Conservation (phyloP, 30 jellyfish, hydroid and myxozoan genomes). For the Clytia hemisphaerica region DNA sequence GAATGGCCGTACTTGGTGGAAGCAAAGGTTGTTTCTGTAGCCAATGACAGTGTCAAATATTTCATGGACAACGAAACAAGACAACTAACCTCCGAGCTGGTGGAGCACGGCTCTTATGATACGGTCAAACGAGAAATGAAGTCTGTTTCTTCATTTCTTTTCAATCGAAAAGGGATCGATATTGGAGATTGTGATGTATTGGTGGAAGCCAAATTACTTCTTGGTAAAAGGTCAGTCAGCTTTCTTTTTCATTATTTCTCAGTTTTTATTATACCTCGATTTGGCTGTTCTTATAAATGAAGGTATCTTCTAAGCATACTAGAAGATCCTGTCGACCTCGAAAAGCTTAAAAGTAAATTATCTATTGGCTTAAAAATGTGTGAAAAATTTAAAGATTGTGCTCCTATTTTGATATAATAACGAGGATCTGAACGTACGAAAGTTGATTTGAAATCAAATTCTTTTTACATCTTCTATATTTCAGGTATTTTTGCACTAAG, state of each 20-base stretch:
- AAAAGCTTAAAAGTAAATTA: too few species aligned
- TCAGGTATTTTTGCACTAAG: conserved; percentile 51
- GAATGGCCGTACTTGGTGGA: conserved; percentile 97
- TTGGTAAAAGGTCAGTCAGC: conserved; percentile 53
- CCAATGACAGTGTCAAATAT: conserved; percentile 15
- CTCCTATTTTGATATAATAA: too few species aligned
- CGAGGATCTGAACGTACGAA: too few species aligned
- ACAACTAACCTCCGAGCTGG: not conserved
- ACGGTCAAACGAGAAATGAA: conserved; percentile 23
- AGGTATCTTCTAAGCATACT: too few species aligned
- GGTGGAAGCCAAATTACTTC: conserved; percentile 75
- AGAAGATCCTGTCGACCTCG: too few species aligned
- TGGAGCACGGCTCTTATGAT: conserved; percentile 18
- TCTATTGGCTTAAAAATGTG: too few species aligned
- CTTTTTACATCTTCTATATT: not conserved
- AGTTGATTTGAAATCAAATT: not conserved
- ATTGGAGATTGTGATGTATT: conserved; percentile 61
- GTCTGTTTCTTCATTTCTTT: conserved; percentile 9
- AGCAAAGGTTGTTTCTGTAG: conserved; percentile 57
- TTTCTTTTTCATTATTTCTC: not conserved
- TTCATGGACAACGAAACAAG: conserved; percentile 3
- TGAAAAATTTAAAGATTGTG: too few species aligned
- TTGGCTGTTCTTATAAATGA: too few species aligned
- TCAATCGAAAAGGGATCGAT: conserved; percentile 65
- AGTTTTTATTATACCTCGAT: conserved; percentile 60